A percentile compares a stretch with the other conserved stretches of the same genome.
Conservation (phyloP, 2,888 invertebrate species). For the Yponomeuta plumbellus region DNA sequence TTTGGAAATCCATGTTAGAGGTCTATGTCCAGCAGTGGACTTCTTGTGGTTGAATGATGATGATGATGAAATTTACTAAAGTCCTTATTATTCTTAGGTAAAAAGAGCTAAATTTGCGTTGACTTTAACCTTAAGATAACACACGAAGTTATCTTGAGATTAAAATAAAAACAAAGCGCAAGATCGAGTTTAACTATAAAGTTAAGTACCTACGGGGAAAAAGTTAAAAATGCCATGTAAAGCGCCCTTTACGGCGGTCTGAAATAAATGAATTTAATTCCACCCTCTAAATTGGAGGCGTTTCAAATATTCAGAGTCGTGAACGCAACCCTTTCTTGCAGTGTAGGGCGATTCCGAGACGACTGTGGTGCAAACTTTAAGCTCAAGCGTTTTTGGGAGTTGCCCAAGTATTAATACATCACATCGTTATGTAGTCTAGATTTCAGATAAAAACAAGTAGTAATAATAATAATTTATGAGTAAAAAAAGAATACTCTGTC, state of each 20-base stretch:
- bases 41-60: no score
- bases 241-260: conserved; percentile 21
- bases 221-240: neutral
- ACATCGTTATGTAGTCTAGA: no score
- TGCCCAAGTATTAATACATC: no score
- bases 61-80: no score
- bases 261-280: conserved; percentile 72
- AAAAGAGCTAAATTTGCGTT: no score
- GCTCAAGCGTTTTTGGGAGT: conserved; percentile 11
- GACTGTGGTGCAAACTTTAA: conserved; percentile 33
- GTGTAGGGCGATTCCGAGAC: conserved; percentile 53
- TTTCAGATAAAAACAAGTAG: no score
- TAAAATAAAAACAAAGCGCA: neutral
- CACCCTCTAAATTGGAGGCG: conserved; percentile 66
- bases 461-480: no score
- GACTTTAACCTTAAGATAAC: no score
- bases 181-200: neutral
- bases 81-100: no score
- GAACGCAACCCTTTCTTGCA: conserved; percentile 70
- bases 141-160: neutral
- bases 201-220: neutral
- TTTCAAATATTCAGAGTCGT: conserved; percentile 74
- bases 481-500: no score
- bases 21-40: no score
- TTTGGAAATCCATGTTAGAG: no score